phyloP scores from a whole-genome alignment of 2,888 invertebrate genomes.

The Eilema sororculum region DNA sequence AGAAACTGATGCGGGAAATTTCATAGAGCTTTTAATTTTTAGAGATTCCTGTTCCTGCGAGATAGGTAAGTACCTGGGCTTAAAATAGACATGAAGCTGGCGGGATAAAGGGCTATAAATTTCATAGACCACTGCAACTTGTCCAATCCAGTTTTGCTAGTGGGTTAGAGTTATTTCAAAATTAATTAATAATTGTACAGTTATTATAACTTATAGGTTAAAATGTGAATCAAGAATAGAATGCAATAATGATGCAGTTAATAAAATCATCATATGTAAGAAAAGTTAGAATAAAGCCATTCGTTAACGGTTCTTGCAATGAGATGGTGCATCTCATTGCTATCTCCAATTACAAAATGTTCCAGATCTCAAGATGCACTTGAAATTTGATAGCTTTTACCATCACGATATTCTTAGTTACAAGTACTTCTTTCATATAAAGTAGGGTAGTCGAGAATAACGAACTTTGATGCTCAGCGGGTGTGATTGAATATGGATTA shows the following conservation, averaged over 20 bases:
- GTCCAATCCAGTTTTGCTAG: constrained; percentile 46
- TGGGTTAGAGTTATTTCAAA: neutral
- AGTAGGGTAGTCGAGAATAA: constrained; percentile 43
- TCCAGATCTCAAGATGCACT: constrained; percentile 66
- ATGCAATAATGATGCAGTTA: constrained; percentile 65
- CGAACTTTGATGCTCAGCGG: constrained; percentile 48
- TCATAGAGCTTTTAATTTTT: constrained; percentile 71
- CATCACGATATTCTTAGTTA: constrained; percentile 45
- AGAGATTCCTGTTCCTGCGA: constrained; percentile 61
- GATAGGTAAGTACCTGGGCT: constrained; percentile 63
- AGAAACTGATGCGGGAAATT: constrained; percentile 61
- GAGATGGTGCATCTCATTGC: constrained; percentile 49
- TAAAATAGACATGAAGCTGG: constrained; percentile 69
- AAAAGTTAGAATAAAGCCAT: constrained; percentile 62
- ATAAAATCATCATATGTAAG: constrained; percentile 61
- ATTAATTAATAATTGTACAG: neutral
- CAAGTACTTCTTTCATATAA: constrained; percentile 40
- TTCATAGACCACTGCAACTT: constrained; percentile 58
- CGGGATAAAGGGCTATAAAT: constrained; percentile 64
- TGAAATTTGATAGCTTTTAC: constrained; percentile 65
- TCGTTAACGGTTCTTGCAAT: constrained; percentile 62
- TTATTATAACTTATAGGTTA: neutral
- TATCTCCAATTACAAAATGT: constrained; percentile 63
- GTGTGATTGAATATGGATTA: constrained; percentile 64
- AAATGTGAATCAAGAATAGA: neutral